Evolutionary conservation across 37 sponge, comb jelly and placozoan genomes (phyloP).

Genomic region (Aplysina aerophoba): DNA sequence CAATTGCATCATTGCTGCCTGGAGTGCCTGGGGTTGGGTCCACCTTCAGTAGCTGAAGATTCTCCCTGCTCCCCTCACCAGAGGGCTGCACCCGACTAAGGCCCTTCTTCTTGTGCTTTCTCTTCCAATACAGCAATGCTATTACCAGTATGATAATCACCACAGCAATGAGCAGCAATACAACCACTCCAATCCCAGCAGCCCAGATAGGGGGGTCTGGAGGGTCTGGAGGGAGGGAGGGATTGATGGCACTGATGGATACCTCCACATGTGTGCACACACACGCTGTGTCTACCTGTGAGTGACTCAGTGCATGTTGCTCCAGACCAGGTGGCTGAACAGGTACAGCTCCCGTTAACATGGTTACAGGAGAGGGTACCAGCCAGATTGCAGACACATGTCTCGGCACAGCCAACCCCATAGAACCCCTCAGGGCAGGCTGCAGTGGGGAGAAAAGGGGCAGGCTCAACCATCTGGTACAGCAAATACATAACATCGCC

Average conservation of each 20-base stretch:
- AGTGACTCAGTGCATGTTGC: no score
- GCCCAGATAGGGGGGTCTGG: conserved; percentile 4
- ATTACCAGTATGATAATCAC: conserved; percentile 12
- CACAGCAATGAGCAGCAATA: conserved; percentile 14
- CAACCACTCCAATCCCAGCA: conserved; percentile 7
- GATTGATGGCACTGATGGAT: background rate
- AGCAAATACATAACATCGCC: no score
- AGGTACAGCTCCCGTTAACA: conserved; percentile 54
- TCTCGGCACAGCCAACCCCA: conserved; percentile 44
- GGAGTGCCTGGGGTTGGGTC: background rate
- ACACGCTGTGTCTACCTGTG: no score
- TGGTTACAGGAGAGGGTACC: conserved; percentile 45
- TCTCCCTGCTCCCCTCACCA: background rate
- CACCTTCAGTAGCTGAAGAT: background rate
- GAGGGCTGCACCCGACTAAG: background rate
- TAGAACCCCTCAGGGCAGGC: conserved; percentile 43
- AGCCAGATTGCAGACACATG: conserved; percentile 33
- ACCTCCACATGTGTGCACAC: background rate
- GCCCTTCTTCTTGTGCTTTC: background rate
- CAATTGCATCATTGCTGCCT: background rate
- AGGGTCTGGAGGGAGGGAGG: background rate
- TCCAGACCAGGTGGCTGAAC: conserved; percentile 52
- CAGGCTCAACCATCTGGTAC: background rate
- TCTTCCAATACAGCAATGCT: background rate
- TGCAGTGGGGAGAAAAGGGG: no score